Conservation (phyloP, 1,140 invertebrate genomes). For the Sycophila sp. region DNA sequence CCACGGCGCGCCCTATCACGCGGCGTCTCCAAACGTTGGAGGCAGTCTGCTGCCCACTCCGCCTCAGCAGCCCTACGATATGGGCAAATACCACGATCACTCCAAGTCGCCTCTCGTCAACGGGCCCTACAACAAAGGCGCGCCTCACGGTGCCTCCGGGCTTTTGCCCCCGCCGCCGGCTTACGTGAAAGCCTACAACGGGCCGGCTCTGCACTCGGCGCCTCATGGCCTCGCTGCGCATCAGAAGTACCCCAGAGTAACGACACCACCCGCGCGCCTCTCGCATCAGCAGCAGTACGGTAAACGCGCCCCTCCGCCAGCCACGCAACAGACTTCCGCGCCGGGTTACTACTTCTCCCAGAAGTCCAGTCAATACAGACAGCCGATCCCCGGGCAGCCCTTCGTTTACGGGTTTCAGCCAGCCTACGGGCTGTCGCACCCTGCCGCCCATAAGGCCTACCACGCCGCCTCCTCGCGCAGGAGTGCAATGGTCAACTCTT, state of each 20-base stretch:
- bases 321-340: constrained; percentile 15
- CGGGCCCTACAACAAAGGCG: neutral
- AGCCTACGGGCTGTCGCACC: neutral
- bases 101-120: constrained; percentile 32
- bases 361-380: constrained; percentile 42
- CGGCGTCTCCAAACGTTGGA: constrained; percentile 14
- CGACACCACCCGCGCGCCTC: constrained; percentile 11
- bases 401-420: constrained; percentile 5
- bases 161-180: neutral
- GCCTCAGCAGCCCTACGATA: constrained; percentile 39
- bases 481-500: neutral
- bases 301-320: constrained; percentile 17
- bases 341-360: constrained; percentile 43
- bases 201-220: neutral
- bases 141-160: neutral
- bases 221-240: neutral
- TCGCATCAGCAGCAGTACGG: constrained; percentile 39
- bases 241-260: constrained; percentile 14
- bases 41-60: constrained; percentile 59
- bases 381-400: neutral
- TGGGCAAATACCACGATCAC: constrained; percentile 41
- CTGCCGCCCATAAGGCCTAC: neutral
- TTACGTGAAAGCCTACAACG: constrained; percentile 8
- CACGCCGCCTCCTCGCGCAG: neutral
- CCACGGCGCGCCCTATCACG: constrained; percentile 41